Evolutionary conservation across 1,140 invertebrate genomes (phyloP), one percentile per base, ranked within the genome.

Genomic region (Sycobia sp.): DNA sequence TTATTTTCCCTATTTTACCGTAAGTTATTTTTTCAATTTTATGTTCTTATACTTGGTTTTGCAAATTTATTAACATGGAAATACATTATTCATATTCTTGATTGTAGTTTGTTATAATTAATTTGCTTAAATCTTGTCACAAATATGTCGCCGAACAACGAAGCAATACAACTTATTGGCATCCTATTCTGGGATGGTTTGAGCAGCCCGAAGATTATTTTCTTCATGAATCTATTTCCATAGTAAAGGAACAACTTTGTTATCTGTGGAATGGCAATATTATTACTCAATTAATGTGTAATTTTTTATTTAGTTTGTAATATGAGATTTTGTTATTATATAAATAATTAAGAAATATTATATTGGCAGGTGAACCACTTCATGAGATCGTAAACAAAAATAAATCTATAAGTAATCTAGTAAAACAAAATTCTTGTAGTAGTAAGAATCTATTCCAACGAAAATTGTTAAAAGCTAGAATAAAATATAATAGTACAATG

Each of bases 161-260:
- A 72, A 92, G 92, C 18, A 93, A 92, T 75, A 85, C 96, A 29
- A 96, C 93, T 38, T 94, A 97, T 76, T 98, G 96, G 95, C 96
- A 99, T 84, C 95, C 96, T 16, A 88, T 99, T 27, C 83, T 99
- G 8, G 96, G 96, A n/a, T 99, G 96, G 95, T 95, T 96, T 81
- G 90, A 92, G 10, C 93, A 96, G 69, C 86, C 88, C 10, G 88
- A 93, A 44, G 93, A 97, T 76, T 81, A 84, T 8, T 89, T 88
- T n/a, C 84, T 95, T 32, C 91, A 94, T 70, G 92, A 92, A 57
- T 87, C 91, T 41, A 90, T 95, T 76, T 85, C 87, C 0, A 86
- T 89, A 69, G 88, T 96, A 0, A 91, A 94, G 67, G 84, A 82
- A 27, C 95, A 98, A 76, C 79, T 98, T 16, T 89, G 91, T 55